phyloP scores from a whole-genome alignment of 2,113 vertebrate species.

The Cinclus mexicanus region DNA sequence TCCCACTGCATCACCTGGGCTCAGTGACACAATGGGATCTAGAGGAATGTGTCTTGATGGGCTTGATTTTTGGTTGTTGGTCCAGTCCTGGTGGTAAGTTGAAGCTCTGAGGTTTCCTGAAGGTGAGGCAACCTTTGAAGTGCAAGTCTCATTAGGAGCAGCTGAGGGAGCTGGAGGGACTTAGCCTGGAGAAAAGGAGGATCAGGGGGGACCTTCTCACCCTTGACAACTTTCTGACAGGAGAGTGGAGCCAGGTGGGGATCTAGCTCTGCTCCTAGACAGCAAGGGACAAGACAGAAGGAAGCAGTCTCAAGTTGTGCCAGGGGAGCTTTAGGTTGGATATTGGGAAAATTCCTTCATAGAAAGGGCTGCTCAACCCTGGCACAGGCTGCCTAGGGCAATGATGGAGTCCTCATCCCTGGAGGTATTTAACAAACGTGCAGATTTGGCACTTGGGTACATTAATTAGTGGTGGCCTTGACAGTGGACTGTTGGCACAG shows the following conservation, averaged over 20 bases:
- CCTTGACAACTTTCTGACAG: too few relatives aligned
- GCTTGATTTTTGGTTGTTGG: accelerated
- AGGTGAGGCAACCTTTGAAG: not conserved
- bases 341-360: not conserved
- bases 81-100: not conserved
- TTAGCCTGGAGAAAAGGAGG: not conserved
- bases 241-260: not conserved
- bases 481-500: not conserved
- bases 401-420: not conserved
- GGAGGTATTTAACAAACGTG: not conserved
- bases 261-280: not conserved
- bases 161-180: not conserved
- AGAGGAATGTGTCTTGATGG: not conserved
- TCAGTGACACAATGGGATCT: not conserved
- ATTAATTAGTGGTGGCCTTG: not conserved
- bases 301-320: not conserved
- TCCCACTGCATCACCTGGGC: accelerated
- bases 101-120: not conserved
- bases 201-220: not conserved
- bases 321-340: not conserved
- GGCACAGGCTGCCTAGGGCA: not conserved
- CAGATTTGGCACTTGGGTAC: not conserved
- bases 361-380: not conserved
- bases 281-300: not conserved
- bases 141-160: not conserved